Base-by-base conservation (phyloP, 2,888 invertebrate species). In the Cataglyphis cursor region DNA sequence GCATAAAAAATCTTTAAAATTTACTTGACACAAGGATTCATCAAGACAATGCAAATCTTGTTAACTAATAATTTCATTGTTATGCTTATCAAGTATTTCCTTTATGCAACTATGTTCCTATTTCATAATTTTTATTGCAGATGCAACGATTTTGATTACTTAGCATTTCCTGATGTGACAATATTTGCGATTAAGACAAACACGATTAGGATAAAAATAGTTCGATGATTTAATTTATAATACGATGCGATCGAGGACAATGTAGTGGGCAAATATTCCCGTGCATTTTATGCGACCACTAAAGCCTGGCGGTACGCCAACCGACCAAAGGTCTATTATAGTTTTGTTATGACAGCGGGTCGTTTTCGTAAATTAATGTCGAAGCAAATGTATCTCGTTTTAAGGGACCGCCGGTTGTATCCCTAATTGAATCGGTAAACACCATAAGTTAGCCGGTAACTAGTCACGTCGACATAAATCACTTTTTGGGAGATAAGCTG, bases 351-450 rank as follows among this genome's bases (percentile, higher is more conserved):
- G 94, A 94, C 94, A 94, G 92, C 88, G 88, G 88, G 90, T 90
- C 91, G 93, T 93, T 93, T 90, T 92, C 93, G 92, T 94, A 92
- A 94, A 94, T 94, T 94, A 94, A 94, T 94, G 94, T 91, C 90
- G 94, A 94, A 94, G 93, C 94, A 93, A 94, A 94, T 94, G 94
- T 93, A 94, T 94, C 91, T 91, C 88, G 85, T 90, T 88, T 84
- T 89, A 88, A 90, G 90, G 90, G 93, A 86, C 87, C 84, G 82
- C 83, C 81, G 88, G 88, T 89, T 91, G 89, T 92, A 90, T 90
- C 91, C 93, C 94, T 94, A 95, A 94, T 95, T 94, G 94, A 94
- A 94, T 94, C 90, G 93, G 94, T 94, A 94, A 95, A 95, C 94
- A 94, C 92, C 93, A 94, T 94, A 94, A 94, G 90, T 94, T 93